Percentiles rank a stretch among this genome's conserved stretches.
Conservation (phyloP, 2,797 vertebrate genomes). For the Intellagama lesueurii region DNA sequence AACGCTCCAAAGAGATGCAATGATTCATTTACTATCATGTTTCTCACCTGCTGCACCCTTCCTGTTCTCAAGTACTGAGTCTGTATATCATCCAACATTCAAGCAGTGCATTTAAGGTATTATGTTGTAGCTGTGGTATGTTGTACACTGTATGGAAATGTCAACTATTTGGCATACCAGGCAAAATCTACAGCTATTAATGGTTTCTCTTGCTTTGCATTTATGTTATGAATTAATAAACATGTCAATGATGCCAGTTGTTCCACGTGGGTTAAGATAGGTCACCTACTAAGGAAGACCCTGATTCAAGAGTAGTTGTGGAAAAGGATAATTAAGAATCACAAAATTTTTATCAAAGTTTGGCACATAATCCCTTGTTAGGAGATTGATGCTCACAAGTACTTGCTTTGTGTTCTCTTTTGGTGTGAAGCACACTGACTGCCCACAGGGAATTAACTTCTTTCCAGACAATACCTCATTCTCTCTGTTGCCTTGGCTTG, state of each 20-base stretch:
- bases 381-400: no score
- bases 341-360: neutral
- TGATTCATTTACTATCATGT: slow-evolving; percentile 64
- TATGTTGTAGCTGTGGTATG: neutral
- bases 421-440: neutral
- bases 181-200: slow-evolving; percentile 45
- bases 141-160: slow-evolving; percentile 33
- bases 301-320: neutral
- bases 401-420: neutral
- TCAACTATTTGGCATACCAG: slow-evolving; percentile 26
- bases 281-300: slow-evolving; percentile 18
- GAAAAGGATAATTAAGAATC: slow-evolving; percentile 30
- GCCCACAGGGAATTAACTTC: neutral
- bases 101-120: slow-evolving; percentile 1
- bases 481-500: neutral
- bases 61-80: slow-evolving; percentile 11
- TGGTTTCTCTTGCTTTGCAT: slow-evolving; percentile 46
- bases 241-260: neutral
- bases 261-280: slow-evolving; percentile 21
- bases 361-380: neutral
- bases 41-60: slow-evolving; percentile 15
- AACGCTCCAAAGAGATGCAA: slow-evolving; percentile 41
- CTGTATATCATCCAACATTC: slow-evolving; percentile 37
- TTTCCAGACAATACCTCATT: neutral
- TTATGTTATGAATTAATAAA: slow-evolving; percentile 58